Evolutionary conservation across 2,888 invertebrate species (phyloP), one percentile per base, ranked within the genome.

Genomic region (Conistra vaccinii): DNA sequence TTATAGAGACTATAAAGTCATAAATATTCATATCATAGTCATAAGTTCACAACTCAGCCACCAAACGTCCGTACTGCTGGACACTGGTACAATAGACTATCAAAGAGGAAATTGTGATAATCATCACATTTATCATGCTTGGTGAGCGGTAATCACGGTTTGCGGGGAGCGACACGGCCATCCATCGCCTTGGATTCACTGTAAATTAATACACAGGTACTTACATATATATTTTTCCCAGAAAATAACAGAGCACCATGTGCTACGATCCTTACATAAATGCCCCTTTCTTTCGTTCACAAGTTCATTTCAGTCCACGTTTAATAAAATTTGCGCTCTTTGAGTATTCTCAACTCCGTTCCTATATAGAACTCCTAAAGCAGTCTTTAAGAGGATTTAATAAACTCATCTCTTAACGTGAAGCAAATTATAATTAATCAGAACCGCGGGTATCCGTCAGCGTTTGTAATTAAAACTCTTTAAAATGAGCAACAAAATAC

Each of bases 401-500:
- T 60, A 71, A 76, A 65, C 57, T 78, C 53, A 66, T 73, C 61
- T 61, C 26, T n/a, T 66, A 78, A 73, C 70, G 69, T 69, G 62
- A 35, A 42, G 60, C 63, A 79, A 71, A 78, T 84, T 79, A 73
- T 67, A 83, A 83, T 78, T 69, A 53, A 69, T 58, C 70, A 66
- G 62, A 72, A 58, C 61, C 58, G 62, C 65, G 42, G 45, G 55
- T 72, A 53, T 42, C 48, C 63, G 48, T 45, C 63, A 75, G 65
- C 83, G 39, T 73, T 70, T 66, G 32, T 85, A 79, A 79, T 85
- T 73, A 68, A 68, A 83, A 77, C 63, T 73, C 67, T 78, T 78
- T 57, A 69, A 29, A 80, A 60, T 60, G 35, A 80, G 45, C 35
- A 53, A 69, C 60, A 63, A 63, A 53, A 60, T 72, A 65, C 9